phyloP scores from a whole-genome alignment of 2,113 vertebrate genomes.

The Melanocharis versteri region DNA sequence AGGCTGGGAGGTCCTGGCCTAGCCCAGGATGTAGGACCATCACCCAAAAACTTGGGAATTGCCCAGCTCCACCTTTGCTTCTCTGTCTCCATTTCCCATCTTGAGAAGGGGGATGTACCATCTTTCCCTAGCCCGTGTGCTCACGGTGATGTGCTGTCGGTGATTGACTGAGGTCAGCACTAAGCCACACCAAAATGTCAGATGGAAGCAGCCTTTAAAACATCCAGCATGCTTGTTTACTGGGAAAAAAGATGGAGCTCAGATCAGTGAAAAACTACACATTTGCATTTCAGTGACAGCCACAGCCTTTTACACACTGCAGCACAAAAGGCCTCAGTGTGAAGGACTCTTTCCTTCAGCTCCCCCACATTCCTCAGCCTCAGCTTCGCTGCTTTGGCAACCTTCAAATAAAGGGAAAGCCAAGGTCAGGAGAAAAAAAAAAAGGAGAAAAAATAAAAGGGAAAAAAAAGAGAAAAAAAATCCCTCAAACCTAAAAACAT shows the following conservation, averaged over 20 bases:
- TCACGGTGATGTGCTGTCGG: background rate
- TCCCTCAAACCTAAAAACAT: accelerated
- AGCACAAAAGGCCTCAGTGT: background rate
- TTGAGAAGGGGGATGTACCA: background rate
- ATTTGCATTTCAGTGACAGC: background rate
- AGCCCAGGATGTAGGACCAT: background rate
- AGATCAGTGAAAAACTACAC: background rate
- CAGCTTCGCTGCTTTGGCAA: background rate
- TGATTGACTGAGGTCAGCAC: background rate
- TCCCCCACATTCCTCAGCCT: background rate
- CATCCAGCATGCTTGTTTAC: background rate
- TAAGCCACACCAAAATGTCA: background rate
- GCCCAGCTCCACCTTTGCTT: background rate
- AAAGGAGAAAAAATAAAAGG: too few relatives aligned
- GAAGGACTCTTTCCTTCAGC: background rate
- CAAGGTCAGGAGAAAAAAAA: background rate
- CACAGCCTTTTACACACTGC: background rate
- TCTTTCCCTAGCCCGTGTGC: background rate
- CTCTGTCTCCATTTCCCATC: background rate
- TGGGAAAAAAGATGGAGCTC: background rate
- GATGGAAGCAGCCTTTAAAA: background rate
- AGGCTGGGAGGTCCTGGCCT: background rate
- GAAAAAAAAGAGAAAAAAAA: accelerated
- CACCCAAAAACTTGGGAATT: background rate
- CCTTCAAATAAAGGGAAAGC: background rate